Percentiles rank a stretch among this genome's conserved stretches.
Conservation (phyloP, 2,888 invertebrate species). For the Plagiodera versicolora region DNA sequence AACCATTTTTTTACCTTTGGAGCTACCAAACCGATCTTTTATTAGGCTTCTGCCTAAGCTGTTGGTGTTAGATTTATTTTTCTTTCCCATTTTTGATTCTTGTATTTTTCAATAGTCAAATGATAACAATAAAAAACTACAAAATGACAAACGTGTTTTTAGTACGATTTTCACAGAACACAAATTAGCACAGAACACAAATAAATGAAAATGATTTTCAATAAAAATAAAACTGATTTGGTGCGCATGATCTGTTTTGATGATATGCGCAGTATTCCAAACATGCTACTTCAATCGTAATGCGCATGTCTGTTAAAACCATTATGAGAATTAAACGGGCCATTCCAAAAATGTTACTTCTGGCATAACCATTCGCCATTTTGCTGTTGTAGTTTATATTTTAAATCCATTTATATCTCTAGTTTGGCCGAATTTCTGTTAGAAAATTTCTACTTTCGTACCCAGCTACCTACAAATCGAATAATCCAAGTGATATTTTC, state of each 20-base stretch:
- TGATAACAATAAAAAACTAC: no score
- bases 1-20: conserved; percentile 64
- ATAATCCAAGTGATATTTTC: conserved; percentile 31
- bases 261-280: neutral
- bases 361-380: conserved; percentile 49
- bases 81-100: conserved; percentile 74
- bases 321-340: conserved; percentile 14
- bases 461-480: conserved; percentile 20
- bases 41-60: conserved; percentile 70
- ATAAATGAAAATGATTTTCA: no score
- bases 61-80: conserved; percentile 59
- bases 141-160: no score
- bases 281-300: neutral
- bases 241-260: neutral
- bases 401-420: conserved; percentile 27
- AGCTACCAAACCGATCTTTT: conserved; percentile 72
- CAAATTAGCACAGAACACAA: no score
- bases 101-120: no score
- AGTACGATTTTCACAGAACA: no score
- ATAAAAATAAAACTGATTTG: no score
- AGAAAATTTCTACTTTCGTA: conserved; percentile 10
- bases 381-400: conserved; percentile 38
- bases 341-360: conserved; percentile 45
- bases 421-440: conserved; percentile 4
- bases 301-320: conserved; percentile 19